Percentiles rank a stretch among this genome's conserved stretches.
Evolutionary conservation across 2,113 vertebrate species (phyloP).

Genomic region (Colinus virginianus): DNA sequence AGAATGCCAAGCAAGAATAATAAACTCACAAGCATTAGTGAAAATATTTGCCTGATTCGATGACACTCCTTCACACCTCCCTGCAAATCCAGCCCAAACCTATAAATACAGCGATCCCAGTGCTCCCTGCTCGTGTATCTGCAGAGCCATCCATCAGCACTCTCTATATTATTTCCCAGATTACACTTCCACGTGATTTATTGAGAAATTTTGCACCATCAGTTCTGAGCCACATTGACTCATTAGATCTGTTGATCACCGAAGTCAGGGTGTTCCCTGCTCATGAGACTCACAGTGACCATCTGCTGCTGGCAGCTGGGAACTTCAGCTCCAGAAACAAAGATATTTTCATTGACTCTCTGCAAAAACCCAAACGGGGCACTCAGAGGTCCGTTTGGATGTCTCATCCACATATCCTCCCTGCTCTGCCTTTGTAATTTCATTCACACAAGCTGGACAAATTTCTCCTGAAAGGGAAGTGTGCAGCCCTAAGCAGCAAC

Average conservation of each 20-base stretch:
- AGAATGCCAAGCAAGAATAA: neutral
- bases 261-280: neutral
- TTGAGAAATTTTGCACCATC: neutral
- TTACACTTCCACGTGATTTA: neutral
- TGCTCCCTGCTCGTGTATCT: neutral
- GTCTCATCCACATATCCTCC: neutral
- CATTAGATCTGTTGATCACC: neutral
- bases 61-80: neutral
- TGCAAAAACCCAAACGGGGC: neutral
- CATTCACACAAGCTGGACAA: neutral
- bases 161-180: neutral
- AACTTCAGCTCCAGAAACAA: neutral
- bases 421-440: neutral
- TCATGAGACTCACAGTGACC: neutral
- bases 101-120: neutral
- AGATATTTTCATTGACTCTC: neutral
- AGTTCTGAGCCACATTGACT: neutral
- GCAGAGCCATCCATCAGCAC: neutral
- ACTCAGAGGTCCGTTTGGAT: neutral
- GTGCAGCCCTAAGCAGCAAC: neutral
- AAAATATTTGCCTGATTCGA: neutral
- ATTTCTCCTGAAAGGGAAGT: neutral
- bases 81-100: neutral
- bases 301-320: neutral
- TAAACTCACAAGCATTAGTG: neutral